phyloP scores from a whole-genome alignment of 2,113 vertebrate species.

The Ceyx margarethae region DNA sequence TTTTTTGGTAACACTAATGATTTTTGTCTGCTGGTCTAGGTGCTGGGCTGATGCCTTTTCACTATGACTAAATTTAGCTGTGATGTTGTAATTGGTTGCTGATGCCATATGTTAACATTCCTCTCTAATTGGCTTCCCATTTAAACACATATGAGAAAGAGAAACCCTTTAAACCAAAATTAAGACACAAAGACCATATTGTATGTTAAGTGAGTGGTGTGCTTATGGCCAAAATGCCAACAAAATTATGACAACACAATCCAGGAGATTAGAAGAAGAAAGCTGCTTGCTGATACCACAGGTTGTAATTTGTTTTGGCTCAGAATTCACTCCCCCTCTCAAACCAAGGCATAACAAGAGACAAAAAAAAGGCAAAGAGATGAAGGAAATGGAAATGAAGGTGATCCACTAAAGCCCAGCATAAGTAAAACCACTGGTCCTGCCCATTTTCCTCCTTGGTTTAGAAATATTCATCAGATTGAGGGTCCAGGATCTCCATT shows the following conservation, averaged over 20 bases:
- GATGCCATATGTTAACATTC: neutral
- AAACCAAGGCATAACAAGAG: neutral
- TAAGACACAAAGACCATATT: neutral
- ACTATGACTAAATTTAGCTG: neutral
- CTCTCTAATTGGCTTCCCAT: neutral
- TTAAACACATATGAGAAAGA: neutral
- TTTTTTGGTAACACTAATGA: neutral
- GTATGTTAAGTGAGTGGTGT: neutral
- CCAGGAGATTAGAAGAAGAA: neutral
- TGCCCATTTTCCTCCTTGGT: neutral
- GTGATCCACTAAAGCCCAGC: neutral
- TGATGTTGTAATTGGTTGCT: neutral
- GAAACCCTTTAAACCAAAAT: neutral
- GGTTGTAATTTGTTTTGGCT: neutral
- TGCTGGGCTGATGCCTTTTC: neutral
- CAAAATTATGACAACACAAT: neutral
- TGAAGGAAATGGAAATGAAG: neutral
- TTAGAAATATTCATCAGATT: neutral
- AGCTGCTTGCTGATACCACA: neutral
- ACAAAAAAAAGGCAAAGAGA: neutral
- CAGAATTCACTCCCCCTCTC: rapidly evolving
- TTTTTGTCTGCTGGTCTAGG: neutral
- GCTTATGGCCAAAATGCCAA: neutral
- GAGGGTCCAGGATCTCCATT: neutral
- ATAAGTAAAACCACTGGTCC: neutral